Conservation (phyloP, 2,797 vertebrate species). For the Meriones psammophilus region DNA sequence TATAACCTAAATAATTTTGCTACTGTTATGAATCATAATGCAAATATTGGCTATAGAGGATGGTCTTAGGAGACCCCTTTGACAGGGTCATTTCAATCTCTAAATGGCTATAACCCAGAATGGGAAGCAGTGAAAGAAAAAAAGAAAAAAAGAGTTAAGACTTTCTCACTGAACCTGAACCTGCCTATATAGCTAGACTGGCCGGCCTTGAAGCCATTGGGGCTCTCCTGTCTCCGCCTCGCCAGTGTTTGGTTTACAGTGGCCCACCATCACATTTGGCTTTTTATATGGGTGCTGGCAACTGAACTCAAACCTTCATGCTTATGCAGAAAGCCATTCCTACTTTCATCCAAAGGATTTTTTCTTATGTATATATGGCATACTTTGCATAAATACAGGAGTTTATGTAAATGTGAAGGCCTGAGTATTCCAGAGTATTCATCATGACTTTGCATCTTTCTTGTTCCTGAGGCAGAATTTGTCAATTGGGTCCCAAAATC, state of each 20-base stretch:
- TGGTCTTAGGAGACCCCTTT: not conserved
- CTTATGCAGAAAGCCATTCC: not conserved
- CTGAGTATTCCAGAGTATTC: not conserved
- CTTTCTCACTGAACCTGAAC: not conserved
- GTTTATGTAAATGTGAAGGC: not conserved
- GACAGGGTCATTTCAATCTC: not conserved
- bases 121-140: not conserved
- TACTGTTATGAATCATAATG: not conserved
- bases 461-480: not conserved
- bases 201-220: not conserved
- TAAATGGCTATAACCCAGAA: not conserved
- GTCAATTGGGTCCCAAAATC: not conserved
- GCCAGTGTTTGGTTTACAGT: not conserved
- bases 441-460: not conserved
- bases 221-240: too few species aligned
- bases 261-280: not conserved
- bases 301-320: not conserved
- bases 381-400: not conserved
- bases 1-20: not conserved
- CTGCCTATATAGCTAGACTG: not conserved
- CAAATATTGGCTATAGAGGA: not conserved
- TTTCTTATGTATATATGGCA: not conserved
- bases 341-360: conserved; percentile 14
- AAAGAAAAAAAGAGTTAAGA: not conserved
- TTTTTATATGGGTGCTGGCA: not conserved